A percentile compares a stretch with the other conserved stretches of the same genome.
Evolutionary conservation across 2,113 vertebrate species (phyloP).

Genomic region (Petrocephalus microphthalmus): DNA sequence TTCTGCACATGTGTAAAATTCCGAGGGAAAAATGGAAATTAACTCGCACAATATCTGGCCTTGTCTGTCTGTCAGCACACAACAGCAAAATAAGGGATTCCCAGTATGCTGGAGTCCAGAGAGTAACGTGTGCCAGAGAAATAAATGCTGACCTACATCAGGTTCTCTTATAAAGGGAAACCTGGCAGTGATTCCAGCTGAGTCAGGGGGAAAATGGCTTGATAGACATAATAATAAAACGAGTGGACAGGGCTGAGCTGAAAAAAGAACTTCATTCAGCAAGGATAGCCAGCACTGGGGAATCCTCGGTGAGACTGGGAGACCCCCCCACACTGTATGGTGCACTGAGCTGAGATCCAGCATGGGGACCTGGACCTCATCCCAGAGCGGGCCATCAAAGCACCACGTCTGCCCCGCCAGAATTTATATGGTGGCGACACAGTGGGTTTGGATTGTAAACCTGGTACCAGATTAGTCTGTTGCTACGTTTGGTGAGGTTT

Average conservation of each 20-base stretch:
- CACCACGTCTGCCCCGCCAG: not conserved
- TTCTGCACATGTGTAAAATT: not conserved
- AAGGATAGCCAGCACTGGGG: not conserved
- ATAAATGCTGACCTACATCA: not conserved
- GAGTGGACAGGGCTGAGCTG: not conserved
- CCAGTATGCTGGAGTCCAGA: not conserved
- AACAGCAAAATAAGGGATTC: not conserved
- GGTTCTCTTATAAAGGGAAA: not conserved
- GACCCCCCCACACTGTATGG: not conserved
- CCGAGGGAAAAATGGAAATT: not conserved
- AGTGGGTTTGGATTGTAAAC: not conserved
- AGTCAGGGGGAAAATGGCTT: conserved; percentile 39
- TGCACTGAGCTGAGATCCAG: not conserved
- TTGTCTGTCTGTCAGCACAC: not conserved
- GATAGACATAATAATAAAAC: conserved; percentile 40
- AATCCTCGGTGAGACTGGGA: not conserved
- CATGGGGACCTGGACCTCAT: not conserved
- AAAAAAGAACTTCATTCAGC: conserved; percentile 2
- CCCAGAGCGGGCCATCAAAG: not conserved
- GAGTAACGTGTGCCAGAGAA: not conserved
- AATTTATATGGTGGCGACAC: not conserved
- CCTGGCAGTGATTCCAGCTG: conserved; percentile 38
- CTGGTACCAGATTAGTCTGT: not conserved
- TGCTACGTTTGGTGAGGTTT: not conserved
- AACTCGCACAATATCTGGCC: not conserved